These are phyloP conservation scores for Steinernema hermaphroditum DNA, from an alignment of 2,888 invertebrate genomes.

Conservation along the genomic window DNA sequence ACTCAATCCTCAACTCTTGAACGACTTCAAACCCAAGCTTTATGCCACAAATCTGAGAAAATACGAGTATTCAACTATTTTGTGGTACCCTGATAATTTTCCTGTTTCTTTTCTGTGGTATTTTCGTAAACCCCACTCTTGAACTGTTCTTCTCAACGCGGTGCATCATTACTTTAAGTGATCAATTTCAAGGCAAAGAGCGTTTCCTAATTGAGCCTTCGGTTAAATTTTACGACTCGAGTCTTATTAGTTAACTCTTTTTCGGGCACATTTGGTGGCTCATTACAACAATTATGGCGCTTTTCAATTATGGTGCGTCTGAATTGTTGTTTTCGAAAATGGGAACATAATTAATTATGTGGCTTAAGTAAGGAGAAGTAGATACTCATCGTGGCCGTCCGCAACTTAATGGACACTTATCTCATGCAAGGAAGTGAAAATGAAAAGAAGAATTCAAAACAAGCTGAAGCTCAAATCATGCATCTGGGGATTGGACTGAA, in stretches of 20 bases:
- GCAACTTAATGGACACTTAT: too few relatives aligned
- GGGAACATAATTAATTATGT: slow-evolving; percentile 23
- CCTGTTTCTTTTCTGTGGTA: not conserved
- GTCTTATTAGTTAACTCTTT: slow-evolving; percentile 27
- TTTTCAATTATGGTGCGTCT: slow-evolving; percentile 26
- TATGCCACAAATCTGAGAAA: not conserved
- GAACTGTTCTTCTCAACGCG: not conserved
- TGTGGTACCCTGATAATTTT: not conserved
- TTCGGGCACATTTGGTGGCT: slow-evolving; percentile 26
- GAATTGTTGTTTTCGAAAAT: slow-evolving; percentile 22
- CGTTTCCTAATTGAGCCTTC: slow-evolving; percentile 10
- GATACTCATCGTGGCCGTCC: too few relatives aligned
- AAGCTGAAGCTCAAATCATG: too few relatives aligned
- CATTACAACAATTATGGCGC: slow-evolving; percentile 22
- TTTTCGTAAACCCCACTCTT: not conserved
- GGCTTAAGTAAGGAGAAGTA: too few relatives aligned
- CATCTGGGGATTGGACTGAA: too few relatives aligned
- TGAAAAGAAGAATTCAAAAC: too few relatives aligned
- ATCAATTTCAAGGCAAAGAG: not conserved
- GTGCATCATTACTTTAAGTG: slow-evolving; percentile 18
- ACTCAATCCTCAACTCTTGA: slow-evolving; percentile 46
- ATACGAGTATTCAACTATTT: slow-evolving; percentile 20
- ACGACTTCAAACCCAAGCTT: too few relatives aligned
- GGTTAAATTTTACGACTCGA: slow-evolving; percentile 26
- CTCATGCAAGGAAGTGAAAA: too few relatives aligned